Evolutionary conservation across 2,113 vertebrate genomes (phyloP).

Genomic region (Pao palembangensis): DNA sequence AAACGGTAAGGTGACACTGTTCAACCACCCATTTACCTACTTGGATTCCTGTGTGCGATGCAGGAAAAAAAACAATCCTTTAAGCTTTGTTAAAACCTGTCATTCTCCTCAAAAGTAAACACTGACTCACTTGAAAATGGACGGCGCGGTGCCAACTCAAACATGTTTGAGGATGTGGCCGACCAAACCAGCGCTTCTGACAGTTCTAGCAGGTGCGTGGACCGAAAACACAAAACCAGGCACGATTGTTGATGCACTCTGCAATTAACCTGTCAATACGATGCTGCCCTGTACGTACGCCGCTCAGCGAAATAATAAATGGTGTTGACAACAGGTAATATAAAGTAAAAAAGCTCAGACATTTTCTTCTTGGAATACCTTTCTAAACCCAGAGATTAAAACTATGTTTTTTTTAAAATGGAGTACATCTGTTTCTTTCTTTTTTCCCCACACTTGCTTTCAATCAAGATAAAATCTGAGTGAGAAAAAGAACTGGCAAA

Average conservation of each 20-base stretch:
- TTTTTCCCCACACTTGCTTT: no score
- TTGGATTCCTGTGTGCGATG: background rate
- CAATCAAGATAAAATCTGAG: no score
- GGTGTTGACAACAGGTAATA: constrained; percentile 4
- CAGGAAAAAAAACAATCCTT: constrained; percentile 1
- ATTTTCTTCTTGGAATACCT: no score
- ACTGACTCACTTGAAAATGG: constrained; percentile 34
- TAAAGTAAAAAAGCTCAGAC: background rate
- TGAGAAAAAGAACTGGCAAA: no score
- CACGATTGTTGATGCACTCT: constrained; percentile 46
- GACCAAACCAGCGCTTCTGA: constrained; percentile 36
- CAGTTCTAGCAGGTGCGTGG: constrained; percentile 48
- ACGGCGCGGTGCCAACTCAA: constrained; percentile 47
- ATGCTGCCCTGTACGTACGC: constrained; percentile 16
- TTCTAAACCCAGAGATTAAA: no score
- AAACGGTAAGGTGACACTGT: constrained; percentile 12
- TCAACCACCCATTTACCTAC: constrained; percentile 15
- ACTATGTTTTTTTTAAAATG: no score
- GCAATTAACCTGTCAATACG: constrained; percentile 57
- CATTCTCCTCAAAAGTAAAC: constrained; percentile 41
- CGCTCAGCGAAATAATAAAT: constrained; percentile 30
- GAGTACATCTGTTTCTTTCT: no score
- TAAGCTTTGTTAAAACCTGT: constrained; percentile 50
- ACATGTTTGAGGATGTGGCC: constrained; percentile 36
- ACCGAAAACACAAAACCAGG: constrained; percentile 34